phyloP scores from a whole-genome alignment of 2,113 vertebrate genomes.

The Trogon surrucura region DNA sequence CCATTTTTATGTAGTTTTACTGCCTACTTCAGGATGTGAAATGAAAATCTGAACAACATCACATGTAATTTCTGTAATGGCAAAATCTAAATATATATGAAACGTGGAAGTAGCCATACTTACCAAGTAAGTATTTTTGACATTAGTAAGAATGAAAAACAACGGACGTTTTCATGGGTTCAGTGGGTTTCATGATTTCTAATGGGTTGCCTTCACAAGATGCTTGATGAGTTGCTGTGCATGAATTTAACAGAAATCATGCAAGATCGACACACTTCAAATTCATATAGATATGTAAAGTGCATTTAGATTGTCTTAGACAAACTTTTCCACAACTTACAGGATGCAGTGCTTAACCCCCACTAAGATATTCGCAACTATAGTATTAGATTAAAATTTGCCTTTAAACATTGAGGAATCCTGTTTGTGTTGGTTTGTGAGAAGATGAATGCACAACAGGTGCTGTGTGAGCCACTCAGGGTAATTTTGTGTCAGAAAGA shows the following conservation, averaged over 20 bases:
- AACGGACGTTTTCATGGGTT: neutral
- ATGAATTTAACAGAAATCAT: neutral
- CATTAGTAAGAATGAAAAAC: neutral
- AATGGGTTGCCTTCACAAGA: neutral
- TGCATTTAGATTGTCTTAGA: neutral
- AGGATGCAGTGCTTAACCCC: neutral
- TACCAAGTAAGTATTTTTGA: neutral
- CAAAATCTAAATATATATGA: neutral
- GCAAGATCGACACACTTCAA: neutral
- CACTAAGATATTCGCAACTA: neutral
- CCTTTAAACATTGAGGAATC: rapidly evolving
- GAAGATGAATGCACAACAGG: neutral
- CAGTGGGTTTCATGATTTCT: neutral
- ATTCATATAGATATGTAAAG: neutral
- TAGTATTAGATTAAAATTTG: neutral
- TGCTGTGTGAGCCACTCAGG: neutral
- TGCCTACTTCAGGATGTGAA: neutral
- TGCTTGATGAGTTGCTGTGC: neutral
- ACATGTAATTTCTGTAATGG: neutral
- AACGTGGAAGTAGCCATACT: neutral
- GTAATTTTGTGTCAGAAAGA: neutral
- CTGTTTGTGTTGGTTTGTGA: neutral
- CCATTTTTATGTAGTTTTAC: neutral
- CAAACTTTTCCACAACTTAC: neutral
- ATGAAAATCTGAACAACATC: neutral